Conservation (phyloP, 2,797 vertebrate species). For the Periophthalmus magnuspinnatus region DNA sequence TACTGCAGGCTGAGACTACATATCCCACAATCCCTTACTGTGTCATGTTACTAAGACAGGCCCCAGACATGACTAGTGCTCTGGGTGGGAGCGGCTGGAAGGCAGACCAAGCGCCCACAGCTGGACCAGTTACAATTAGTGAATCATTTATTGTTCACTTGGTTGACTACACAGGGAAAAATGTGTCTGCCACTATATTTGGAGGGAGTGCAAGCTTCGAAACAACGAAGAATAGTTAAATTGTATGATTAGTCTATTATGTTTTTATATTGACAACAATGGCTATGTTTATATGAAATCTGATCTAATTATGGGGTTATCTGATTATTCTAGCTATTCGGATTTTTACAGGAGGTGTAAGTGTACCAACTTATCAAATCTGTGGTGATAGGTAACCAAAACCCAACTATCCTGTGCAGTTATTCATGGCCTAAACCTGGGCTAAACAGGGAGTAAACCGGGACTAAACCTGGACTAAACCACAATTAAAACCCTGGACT, state of each 20-base stretch:
- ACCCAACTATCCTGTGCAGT: too few species aligned
- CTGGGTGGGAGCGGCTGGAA: slow-evolving; percentile 32
- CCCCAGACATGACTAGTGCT: slow-evolving; percentile 37
- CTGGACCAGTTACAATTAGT: not conserved
- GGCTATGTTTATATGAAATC: too few species aligned
- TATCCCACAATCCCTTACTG: not conserved
- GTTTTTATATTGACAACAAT: not conserved
- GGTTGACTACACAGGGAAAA: not conserved
- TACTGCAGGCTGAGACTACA: not conserved
- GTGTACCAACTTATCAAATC: too few species aligned
- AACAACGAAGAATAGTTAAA: not conserved
- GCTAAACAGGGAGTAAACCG: too few species aligned
- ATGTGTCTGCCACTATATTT: not conserved
- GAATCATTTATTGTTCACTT: slow-evolving; percentile 3
- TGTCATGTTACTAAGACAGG: not conserved
- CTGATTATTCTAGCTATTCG: too few species aligned
- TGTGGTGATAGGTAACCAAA: too few species aligned
- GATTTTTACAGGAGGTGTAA: too few species aligned
- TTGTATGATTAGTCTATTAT: not conserved
- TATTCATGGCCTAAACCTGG: too few species aligned
- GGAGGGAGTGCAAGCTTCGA: not conserved
- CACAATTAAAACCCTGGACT: too few species aligned
- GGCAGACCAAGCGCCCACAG: slow-evolving; percentile 21
- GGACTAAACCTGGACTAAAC: too few species aligned
- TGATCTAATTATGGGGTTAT: too few species aligned